Evolutionary conservation across 30 jellyfish, hydroid and myxozoan genomes (phyloP), one percentile per base, ranked within the genome.

Genomic region (Aurelia aurita): DNA sequence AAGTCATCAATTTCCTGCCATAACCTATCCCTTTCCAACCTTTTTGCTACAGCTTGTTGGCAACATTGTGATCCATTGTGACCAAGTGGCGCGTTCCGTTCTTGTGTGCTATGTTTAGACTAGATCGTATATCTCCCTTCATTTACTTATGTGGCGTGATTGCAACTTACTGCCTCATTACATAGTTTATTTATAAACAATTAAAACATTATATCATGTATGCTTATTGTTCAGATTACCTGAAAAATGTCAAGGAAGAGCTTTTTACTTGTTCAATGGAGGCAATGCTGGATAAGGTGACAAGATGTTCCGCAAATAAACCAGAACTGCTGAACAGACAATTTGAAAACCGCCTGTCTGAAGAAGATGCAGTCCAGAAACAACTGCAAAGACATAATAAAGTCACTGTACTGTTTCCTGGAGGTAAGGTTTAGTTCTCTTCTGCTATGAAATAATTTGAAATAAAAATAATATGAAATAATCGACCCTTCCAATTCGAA

Each of bases 331-430:
- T 67, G 63, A 67, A 67, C 43, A 53, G 58, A 67, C 47, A 32
- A 67, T 67, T 67, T 39, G 58, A 67, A 67, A 28, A 67, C 32
- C 34, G 44, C 60, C 79, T 35, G 5, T 35, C 79, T 27, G 28
- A 44, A 67, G 22, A 44, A 26, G 73, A 61, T 5, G 73, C 73
- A 2, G 34, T 61, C 15, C 46, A 31, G 20, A 71, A 71, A 65
- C 51, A 71, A 27, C 70, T 47, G 57, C 68, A 44, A 71, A 47
- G 68, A 27, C 46, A 27, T 34, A 43, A 39, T 23, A 32, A 46
- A 71, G 64, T 71, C 25, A 21, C 83, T 71, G 43, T 31, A 51
- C 57, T 71, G 43, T 71, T n/a, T 27, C 73, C 73, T 22, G 73
- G 34, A 31, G 34, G 73, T 61, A 45, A 61, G 73, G 29, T 61